Percentiles rank a stretch among this genome's conserved stretches.
Conservation (phyloP, 2,888 invertebrate species). For the Ennomos erosarius region DNA sequence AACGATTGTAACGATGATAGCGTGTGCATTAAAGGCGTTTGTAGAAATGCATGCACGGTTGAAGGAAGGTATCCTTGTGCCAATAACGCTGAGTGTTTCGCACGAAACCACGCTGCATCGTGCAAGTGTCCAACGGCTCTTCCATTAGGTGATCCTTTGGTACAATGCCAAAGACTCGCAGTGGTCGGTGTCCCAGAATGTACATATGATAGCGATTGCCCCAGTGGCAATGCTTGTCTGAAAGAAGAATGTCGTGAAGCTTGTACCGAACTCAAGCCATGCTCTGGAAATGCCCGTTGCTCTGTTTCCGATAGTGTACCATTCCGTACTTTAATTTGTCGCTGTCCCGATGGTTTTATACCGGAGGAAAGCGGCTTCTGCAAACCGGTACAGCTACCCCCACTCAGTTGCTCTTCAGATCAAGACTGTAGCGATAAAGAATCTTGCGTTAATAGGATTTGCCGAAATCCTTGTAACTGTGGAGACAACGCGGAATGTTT, state of each 20-base stretch:
- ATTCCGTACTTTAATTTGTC: slow-evolving; percentile 94
- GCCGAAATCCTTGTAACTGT: slow-evolving; percentile 95
- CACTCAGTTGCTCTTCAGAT: slow-evolving; percentile 92
- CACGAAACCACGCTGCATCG: slow-evolving; percentile 91
- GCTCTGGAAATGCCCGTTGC: slow-evolving; percentile 90
- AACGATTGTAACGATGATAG: slow-evolving; percentile 91
- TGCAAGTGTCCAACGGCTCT: slow-evolving; percentile 93
- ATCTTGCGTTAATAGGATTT: slow-evolving; percentile 94
- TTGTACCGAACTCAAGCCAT: slow-evolving; percentile 91
- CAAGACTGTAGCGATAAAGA: slow-evolving; percentile 91
- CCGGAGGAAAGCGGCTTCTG: slow-evolving; percentile 93
- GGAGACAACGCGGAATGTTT: slow-evolving; percentile 93
- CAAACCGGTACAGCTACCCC: slow-evolving; percentile 88
- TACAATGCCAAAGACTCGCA: slow-evolving; percentile 87
- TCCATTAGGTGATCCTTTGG: slow-evolving; percentile 92
- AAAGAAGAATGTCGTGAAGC: slow-evolving; percentile 92
- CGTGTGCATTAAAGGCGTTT: slow-evolving; percentile 89
- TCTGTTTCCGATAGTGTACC: slow-evolving; percentile 94
- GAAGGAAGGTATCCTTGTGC: slow-evolving; percentile 90
- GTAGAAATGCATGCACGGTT: slow-evolving; percentile 91
- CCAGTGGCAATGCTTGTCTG: slow-evolving; percentile 92
- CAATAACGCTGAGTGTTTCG: slow-evolving; percentile 92
- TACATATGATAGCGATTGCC: slow-evolving; percentile 91
- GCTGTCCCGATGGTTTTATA: slow-evolving; percentile 94
- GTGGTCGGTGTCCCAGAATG: slow-evolving; percentile 88